phyloP scores from a whole-genome alignment of 2,888 invertebrate genomes.

The Drosophila multiciliata region DNA sequence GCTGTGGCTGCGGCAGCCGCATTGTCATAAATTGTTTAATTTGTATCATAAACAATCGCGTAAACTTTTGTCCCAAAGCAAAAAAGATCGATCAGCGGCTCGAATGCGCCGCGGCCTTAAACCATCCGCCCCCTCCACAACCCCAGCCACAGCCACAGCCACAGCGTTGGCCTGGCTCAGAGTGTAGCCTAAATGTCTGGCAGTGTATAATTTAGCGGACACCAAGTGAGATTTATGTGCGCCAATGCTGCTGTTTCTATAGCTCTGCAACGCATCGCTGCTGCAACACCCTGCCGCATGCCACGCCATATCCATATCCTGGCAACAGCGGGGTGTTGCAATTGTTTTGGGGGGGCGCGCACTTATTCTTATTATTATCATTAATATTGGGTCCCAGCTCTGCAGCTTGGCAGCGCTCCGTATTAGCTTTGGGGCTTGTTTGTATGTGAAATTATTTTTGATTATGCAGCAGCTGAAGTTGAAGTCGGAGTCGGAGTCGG shows the following conservation, averaged over 20 bases:
- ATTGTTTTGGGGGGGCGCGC: slow-evolving; percentile 73
- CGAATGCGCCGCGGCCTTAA: slow-evolving; percentile 36
- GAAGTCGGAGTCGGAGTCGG: slow-evolving; percentile 3
- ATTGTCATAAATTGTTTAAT: slow-evolving; percentile 86
- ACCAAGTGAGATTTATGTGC: slow-evolving; percentile 85
- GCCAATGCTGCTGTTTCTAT: slow-evolving; percentile 74
- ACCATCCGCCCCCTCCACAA: slow-evolving; percentile 7
- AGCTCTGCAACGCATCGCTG: slow-evolving; percentile 39
- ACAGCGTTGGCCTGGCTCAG: slow-evolving; percentile 62
- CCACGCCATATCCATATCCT: slow-evolving; percentile 42
- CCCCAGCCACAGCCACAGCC: slow-evolving; percentile 18
- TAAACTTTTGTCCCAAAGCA: slow-evolving; percentile 84
- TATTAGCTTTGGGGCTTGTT: slow-evolving; percentile 75
- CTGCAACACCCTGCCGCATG: slow-evolving; percentile 24
- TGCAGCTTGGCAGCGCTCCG: slow-evolving; percentile 12
- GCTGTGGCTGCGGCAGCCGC: slow-evolving; percentile 58
- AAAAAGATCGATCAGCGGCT: slow-evolving; percentile 83
- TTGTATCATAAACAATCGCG: slow-evolving; percentile 86
- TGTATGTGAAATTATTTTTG: slow-evolving; percentile 81
- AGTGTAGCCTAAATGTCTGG: slow-evolving; percentile 85
- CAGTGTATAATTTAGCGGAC: slow-evolving; percentile 85
- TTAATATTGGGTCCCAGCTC: slow-evolving; percentile 67
- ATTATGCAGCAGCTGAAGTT: slow-evolving; percentile 67
- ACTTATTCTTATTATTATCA: slow-evolving; percentile 81
- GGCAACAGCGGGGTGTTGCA: slow-evolving; percentile 63